Evolutionary conservation across 1,140 invertebrate genomes (phyloP).

Genomic region (Panulirus ornatus): DNA sequence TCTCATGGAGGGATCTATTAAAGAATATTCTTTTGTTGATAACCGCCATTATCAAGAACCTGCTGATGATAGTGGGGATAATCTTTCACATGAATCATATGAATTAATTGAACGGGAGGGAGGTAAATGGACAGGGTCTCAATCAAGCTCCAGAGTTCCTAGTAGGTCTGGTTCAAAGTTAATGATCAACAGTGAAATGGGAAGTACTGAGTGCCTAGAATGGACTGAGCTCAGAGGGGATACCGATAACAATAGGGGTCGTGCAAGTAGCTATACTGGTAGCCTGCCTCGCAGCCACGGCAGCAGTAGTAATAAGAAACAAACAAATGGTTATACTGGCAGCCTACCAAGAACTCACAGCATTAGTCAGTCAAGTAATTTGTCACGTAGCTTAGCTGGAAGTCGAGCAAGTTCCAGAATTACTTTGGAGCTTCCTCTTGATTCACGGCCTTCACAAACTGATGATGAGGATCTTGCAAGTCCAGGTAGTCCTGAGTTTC

Average conservation of each 20-base stretch:
- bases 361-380: constrained; percentile 61
- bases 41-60: constrained; percentile 64
- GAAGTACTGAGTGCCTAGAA: constrained; percentile 67
- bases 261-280: constrained; percentile 71
- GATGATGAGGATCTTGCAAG: constrained; percentile 73
- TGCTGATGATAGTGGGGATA: constrained; percentile 82
- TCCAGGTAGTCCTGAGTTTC: constrained; percentile 74
- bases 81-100: constrained; percentile 92
- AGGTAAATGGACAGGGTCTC: constrained; percentile 57
- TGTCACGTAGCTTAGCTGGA: constrained; percentile 71
- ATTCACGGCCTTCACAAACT: constrained; percentile 54
- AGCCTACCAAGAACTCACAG: constrained; percentile 74
- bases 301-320: constrained; percentile 55
- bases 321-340: constrained; percentile 73
- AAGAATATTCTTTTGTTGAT: constrained; percentile 64
- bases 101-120: constrained; percentile 84
- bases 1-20: constrained; percentile 59
- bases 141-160: constrained; percentile 56
- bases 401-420: constrained; percentile 74
- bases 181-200: constrained; percentile 56
- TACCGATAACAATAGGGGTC: constrained; percentile 39
- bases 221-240: constrained; percentile 73
- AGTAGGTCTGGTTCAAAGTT: constrained; percentile 65
- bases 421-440: constrained; percentile 72
- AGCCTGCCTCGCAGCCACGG: constrained; percentile 74